Base-by-base conservation (phyloP, 2,113 vertebrate species). In the Nematolebias whitei region DNA sequence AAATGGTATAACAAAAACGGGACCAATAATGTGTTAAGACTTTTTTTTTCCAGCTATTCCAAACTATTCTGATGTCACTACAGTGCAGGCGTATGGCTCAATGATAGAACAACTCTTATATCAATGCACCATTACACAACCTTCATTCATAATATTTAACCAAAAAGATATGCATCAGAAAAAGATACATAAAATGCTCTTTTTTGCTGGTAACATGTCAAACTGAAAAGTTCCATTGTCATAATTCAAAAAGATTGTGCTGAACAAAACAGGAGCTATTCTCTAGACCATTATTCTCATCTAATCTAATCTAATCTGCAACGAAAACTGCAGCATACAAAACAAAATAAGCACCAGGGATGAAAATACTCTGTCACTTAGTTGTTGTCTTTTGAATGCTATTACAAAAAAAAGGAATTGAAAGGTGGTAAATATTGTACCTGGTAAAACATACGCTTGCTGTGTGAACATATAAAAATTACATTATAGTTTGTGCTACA, bases 71-170 rank as follows among this genome's bases (percentile, higher is more conserved):
- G 43, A 66, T 67, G 54, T 58, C 56, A 69, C 66, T 43, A 32
- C 22, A 48, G 58, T 59, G 65, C 47, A 29, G 74, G 56, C 40
- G 50, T 64, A 11, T 73, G 63, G 63, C 45, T 80, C 73, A 40
- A 26, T 66, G 53, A 72, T 66, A 40, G 43, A 68, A 71, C 54
- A 45, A 55, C 76, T 74, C 68, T 50, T 76, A 78, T 55, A 79
- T 84, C 56, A 78, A 49, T 20, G 20, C 16, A 20, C 38, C 24
- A 62, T 51, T 53, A 65, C 32, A 60, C 58, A 55, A 71, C 57
- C 57, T 60, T 26, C 18, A 57, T 69, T 77, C 60, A 63, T 63
- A 55, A 56, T 38, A 32, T 12, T 18, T 48, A 47, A 56, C 56
- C 40, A 22, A 72, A 45, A 51, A 61, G 55, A 45, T 59, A 66